A percentile compares a stretch with the other conserved stretches of the same genome.
phyloP scores from a whole-genome alignment of 2,113 vertebrate species.

The Brachionichthys hirsutus region DNA sequence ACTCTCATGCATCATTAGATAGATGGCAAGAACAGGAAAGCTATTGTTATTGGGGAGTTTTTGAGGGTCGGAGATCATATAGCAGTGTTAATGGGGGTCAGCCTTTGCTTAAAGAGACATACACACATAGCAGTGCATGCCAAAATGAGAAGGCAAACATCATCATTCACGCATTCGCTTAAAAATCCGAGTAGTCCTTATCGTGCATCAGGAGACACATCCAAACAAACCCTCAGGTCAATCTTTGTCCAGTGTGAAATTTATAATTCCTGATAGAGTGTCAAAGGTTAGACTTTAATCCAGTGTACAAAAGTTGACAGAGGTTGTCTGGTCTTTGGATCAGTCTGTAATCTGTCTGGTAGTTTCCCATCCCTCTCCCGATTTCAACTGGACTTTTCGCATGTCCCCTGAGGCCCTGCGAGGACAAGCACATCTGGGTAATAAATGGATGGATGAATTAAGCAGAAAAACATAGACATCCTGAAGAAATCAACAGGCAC shows the following conservation, averaged over 20 bases:
- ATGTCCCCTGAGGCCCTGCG: too few species aligned
- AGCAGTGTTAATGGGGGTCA: constrained; percentile 36
- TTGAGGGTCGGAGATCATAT: constrained; percentile 1
- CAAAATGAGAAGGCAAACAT: background rate
- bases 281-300: constrained; percentile 17
- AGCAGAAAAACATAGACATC: background rate
- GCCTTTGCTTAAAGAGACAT: background rate
- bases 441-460: too few species aligned
- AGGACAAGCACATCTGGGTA: too few species aligned
- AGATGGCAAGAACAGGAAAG: background rate
- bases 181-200: background rate
- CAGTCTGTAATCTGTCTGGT: too few species aligned
- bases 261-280: constrained; percentile 5
- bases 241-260: background rate
- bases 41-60: background rate
- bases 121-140: background rate
- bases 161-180: background rate
- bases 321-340: background rate
- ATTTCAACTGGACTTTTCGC: too few species aligned
- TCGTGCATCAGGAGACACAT: background rate
- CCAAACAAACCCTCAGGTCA: background rate
- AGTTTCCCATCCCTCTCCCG: too few species aligned
- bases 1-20: constrained; percentile 12
- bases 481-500: constrained; percentile 21
- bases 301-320: background rate